Conservation (phyloP, 2,888 invertebrate species). For the Xestoiulus laeticollis region DNA sequence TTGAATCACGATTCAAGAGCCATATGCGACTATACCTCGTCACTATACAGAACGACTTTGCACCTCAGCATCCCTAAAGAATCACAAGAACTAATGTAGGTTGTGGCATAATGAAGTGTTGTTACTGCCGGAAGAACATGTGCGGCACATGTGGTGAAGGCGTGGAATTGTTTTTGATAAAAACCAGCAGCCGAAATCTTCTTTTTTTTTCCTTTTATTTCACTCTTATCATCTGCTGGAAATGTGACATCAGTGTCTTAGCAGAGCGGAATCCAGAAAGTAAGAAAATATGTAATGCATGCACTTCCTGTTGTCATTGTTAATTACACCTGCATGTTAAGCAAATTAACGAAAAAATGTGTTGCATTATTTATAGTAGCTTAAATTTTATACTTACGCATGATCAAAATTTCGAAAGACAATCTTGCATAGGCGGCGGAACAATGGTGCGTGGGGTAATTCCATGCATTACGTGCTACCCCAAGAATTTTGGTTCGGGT, state of each 20-base stretch:
- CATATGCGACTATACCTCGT: too few relatives aligned
- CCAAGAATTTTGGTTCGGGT: too few relatives aligned
- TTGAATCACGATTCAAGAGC: too few relatives aligned
- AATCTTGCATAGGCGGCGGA: too few relatives aligned
- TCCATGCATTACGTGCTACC: too few relatives aligned
- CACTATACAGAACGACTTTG: not conserved
- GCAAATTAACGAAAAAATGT: not conserved
- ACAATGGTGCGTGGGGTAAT: too few relatives aligned
- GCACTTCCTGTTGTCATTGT: not conserved
- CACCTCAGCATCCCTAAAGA: not conserved
- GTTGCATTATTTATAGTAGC: not conserved
- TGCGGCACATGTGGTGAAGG: not conserved
- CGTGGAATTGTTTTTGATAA: constrained; percentile 1
- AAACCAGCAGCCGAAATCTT: not conserved
- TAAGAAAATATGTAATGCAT: not conserved
- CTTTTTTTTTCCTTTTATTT: not conserved
- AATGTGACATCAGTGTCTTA: not conserved
- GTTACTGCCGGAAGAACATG: not conserved
- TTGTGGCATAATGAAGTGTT: constrained; percentile 3
- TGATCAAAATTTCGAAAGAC: too few relatives aligned
- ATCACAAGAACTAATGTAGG: not conserved
- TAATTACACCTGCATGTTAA: not conserved
- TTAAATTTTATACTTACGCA: not conserved
- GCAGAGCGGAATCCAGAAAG: not conserved
- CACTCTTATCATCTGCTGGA: not conserved